phyloP scores from a whole-genome alignment of 2,113 vertebrate genomes.

The Jaculus jaculus region DNA sequence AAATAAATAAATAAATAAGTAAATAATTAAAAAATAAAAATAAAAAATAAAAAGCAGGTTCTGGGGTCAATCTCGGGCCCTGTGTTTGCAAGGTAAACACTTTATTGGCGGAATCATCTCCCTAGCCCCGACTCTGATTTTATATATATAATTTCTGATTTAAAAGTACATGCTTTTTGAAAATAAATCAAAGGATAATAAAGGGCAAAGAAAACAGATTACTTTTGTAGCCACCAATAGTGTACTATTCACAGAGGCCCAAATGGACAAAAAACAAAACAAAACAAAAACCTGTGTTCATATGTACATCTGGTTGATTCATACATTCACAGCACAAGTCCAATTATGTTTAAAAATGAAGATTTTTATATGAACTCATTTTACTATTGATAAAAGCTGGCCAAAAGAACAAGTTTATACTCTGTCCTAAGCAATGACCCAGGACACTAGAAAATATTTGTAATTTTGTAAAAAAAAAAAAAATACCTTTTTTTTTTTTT shows the following conservation, averaged over 20 bases:
- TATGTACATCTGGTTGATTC: not conserved
- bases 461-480: too few relatives aligned
- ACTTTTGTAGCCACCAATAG: not conserved
- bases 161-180: too few relatives aligned
- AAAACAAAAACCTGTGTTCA: not conserved
- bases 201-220: slow-evolving; percentile 15
- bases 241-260: not conserved
- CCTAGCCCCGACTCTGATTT: too few relatives aligned
- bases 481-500: too few relatives aligned
- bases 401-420: not conserved
- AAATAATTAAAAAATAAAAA: too few relatives aligned
- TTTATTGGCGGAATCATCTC: too few relatives aligned
- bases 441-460: slow-evolving; percentile 4
- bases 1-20: too few relatives aligned
- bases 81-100: too few relatives aligned
- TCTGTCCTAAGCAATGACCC: not conserved
- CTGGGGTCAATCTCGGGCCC: too few relatives aligned
- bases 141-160: too few relatives aligned
- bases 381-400: slow-evolving; percentile 1
- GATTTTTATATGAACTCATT: not conserved
- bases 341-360: slow-evolving; percentile 21
- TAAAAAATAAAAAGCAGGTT: too few relatives aligned
- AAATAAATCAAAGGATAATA: not conserved
- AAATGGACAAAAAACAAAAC: not conserved
- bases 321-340: not conserved